Percentiles rank a stretch among this genome's conserved stretches.
Conservation (phyloP, 2,113 vertebrate species). For the Oceanites oceanicus region DNA sequence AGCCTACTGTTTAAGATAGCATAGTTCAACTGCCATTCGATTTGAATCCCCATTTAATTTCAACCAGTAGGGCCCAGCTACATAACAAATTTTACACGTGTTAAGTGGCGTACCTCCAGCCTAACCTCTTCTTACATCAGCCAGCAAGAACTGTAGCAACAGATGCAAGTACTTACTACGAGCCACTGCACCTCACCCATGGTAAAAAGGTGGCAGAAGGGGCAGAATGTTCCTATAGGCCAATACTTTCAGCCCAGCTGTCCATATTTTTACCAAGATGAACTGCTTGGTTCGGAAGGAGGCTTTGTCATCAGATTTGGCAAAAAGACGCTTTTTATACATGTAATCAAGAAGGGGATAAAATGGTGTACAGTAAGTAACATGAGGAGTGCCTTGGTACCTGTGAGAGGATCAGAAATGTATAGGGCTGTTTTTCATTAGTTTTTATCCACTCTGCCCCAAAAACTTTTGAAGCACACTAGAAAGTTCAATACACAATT, state of each 20-base stretch:
- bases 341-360: background rate
- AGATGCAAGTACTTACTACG: background rate
- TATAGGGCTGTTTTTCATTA: fast-evolving
- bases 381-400: background rate
- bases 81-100: fast-evolving
- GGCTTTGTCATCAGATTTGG: background rate
- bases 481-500: background rate
- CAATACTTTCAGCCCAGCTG: background rate
- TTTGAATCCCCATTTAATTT: background rate
- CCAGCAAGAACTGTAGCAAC: background rate
- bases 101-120: background rate
- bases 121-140: background rate
- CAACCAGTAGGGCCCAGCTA: background rate
- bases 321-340: background rate
- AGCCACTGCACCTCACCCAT: background rate
- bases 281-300: background rate
- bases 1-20: background rate
- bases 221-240: background rate
- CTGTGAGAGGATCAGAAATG: background rate
- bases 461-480: background rate
- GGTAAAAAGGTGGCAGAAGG: background rate
- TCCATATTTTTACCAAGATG: background rate
- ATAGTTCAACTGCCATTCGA: background rate
- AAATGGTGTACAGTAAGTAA: background rate
- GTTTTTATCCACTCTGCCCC: background rate